Percentiles rank a stretch among this genome's conserved stretches.
These are phyloP conservation scores for Sebastes kiyomatsui DNA, from an alignment of 2,797 vertebrate species.

Conservation along the genomic window DNA sequence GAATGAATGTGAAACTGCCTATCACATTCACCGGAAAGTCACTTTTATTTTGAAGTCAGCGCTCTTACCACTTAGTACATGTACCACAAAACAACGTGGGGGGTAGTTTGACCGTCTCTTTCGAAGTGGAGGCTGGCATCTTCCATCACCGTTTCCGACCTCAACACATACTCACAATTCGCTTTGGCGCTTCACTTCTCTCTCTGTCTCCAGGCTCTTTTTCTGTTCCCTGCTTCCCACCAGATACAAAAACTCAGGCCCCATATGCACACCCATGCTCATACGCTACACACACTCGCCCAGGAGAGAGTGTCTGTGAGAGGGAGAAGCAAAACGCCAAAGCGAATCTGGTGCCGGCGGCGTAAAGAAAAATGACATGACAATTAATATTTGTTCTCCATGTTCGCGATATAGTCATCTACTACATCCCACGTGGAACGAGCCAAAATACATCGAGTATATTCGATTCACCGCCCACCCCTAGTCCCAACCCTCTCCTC, in stretches of 20 bases:
- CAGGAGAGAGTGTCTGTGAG: neutral
- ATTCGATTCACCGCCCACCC: neutral
- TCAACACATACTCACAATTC: too few species aligned
- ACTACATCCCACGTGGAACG: neutral
- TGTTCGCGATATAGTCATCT: neutral
- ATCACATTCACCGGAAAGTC: neutral
- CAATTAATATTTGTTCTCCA: neutral
- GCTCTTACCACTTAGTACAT: neutral
- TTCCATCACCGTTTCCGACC: neutral
- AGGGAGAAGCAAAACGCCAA: neutral
- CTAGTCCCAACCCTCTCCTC: slow-evolving; percentile 7
- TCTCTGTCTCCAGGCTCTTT: neutral
- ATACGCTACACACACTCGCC: neutral
- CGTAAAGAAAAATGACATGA: neutral
- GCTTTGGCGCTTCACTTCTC: neutral
- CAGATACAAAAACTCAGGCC: neutral
- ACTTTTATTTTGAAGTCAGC: neutral
- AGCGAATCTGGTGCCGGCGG: neutral
- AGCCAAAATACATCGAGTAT: neutral
- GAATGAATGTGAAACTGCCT: neutral
- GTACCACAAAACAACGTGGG: neutral
- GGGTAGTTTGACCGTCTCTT: neutral
- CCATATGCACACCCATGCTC: neutral
- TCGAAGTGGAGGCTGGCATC: neutral
- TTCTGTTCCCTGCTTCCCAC: neutral